phyloP scores from a whole-genome alignment of 2,797 vertebrate genomes.

The Pangasius mekongensis region DNA sequence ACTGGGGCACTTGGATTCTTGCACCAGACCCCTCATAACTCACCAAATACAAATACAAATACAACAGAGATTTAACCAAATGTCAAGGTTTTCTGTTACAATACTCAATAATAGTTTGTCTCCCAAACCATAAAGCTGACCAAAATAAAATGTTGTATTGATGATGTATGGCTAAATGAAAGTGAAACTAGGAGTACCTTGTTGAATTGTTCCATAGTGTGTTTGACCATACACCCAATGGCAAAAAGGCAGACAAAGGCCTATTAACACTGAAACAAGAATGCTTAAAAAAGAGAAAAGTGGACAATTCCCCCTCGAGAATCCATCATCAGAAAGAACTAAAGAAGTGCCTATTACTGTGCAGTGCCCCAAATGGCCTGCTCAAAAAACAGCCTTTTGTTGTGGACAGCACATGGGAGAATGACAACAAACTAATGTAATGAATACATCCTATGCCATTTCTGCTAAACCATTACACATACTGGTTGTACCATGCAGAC shows the following conservation, averaged over 20 bases:
- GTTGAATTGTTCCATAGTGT: not conserved
- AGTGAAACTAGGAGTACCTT: not conserved
- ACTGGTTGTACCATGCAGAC: not conserved
- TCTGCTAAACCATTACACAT: not conserved
- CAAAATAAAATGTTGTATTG: not conserved
- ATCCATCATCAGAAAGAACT: not conserved
- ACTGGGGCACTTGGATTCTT: constrained; percentile 10
- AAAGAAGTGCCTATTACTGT: not conserved
- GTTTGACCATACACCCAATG: not conserved
- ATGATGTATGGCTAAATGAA: not conserved
- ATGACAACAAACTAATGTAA: not conserved
- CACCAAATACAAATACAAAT: not conserved
- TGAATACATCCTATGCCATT: not conserved
- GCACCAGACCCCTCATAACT: not conserved
- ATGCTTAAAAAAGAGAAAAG: not conserved
- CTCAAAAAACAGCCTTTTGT: not conserved
- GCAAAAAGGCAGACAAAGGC: not conserved
- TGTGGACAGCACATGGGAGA: not conserved
- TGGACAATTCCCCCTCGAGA: too few relatives aligned
- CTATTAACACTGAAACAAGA: not conserved
- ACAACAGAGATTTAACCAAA: not conserved
- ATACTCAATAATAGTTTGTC: not conserved
- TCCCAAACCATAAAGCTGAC: not conserved
- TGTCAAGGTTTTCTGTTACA: not conserved
- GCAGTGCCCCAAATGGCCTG: too few relatives aligned